A percentile compares a stretch with the other conserved stretches of the same genome.
Evolutionary conservation across 2,797 vertebrate genomes (phyloP).

Genomic region (Linurgus olivaceus): DNA sequence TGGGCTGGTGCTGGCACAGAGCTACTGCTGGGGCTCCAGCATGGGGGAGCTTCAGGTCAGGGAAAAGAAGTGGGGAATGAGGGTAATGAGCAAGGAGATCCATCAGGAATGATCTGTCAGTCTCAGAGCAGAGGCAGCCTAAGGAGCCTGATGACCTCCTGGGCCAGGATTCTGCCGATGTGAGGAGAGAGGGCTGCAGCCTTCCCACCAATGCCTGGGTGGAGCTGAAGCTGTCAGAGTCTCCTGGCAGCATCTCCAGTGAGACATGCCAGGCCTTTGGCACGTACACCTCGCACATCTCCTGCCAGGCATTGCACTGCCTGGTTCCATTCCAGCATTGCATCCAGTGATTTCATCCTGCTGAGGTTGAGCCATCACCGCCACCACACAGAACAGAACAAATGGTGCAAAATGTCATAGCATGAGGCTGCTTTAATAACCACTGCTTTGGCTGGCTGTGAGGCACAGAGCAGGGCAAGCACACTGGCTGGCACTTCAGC

Average conservation of each 20-base stretch:
- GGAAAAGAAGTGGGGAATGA: background rate
- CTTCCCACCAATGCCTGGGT: background rate
- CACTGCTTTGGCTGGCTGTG: background rate
- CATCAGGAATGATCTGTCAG: background rate
- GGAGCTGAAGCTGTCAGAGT: background rate
- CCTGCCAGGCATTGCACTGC: fast-evolving
- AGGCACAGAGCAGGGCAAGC: background rate
- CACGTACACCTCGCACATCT: background rate
- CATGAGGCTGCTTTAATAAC: background rate
- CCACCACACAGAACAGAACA: background rate
- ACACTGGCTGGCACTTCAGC: background rate
- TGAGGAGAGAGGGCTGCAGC: background rate
- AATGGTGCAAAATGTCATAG: background rate
- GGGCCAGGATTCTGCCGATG: background rate
- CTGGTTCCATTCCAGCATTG: background rate
- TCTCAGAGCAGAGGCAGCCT: background rate
- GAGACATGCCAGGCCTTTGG: background rate
- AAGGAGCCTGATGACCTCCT: background rate
- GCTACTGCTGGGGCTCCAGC: background rate
- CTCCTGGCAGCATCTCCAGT: background rate
- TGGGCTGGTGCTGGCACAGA: background rate
- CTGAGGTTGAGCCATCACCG: background rate
- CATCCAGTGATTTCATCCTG: background rate
- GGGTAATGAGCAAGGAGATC: background rate
- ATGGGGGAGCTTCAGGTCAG: background rate